phyloP scores from a whole-genome alignment of 2,113 vertebrate species.

The Chelonoidis abingdonii region DNA sequence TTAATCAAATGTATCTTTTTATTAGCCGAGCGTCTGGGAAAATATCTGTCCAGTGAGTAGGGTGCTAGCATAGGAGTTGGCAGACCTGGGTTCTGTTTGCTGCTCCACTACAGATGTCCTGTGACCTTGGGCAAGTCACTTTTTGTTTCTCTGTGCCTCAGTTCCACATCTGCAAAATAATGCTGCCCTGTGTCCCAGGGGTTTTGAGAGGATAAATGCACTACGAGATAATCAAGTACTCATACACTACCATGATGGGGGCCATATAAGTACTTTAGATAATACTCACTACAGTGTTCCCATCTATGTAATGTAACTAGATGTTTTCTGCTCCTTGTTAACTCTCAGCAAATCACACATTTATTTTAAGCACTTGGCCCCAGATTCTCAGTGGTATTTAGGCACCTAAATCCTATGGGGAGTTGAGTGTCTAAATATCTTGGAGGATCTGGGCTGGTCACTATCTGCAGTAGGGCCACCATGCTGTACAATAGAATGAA shows the following conservation, averaged over 20 bases:
- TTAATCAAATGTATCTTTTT: not conserved
- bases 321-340: not conserved
- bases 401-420: no score
- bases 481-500: not conserved
- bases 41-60: not conserved
- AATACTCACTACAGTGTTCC: not conserved
- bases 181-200: fast-evolving
- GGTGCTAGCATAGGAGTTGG: not conserved
- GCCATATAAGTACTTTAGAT: fast-evolving
- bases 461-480: not conserved
- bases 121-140: not conserved
- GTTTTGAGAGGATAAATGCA: fast-evolving
- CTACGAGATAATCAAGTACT: not conserved
- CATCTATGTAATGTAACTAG: no score
- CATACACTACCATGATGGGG: not conserved
- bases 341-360: not conserved
- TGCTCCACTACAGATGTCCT: not conserved
- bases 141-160: not conserved
- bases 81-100: fast-evolving
- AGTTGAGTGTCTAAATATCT: not conserved
- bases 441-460: not conserved
- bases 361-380: not conserved
- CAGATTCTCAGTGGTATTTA: not conserved
- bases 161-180: not conserved
- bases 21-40: not conserved